Conservation (phyloP, 2,113 vertebrate genomes). For the Herpailurus yagouaroundi region DNA sequence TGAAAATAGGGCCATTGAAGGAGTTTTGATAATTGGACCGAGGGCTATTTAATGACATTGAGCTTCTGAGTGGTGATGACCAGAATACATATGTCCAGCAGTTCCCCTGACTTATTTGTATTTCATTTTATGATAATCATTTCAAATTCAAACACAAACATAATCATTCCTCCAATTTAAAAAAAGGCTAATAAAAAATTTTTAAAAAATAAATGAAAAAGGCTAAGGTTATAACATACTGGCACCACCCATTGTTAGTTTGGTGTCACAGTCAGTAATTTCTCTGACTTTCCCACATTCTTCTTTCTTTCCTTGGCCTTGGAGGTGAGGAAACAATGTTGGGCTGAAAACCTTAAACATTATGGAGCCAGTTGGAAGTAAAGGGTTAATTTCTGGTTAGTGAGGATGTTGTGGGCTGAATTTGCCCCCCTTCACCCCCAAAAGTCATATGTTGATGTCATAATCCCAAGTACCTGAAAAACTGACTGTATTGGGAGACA, state of each 20-base stretch:
- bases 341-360: neutral
- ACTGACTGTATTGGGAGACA: neutral
- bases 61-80: neutral
- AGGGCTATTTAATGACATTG: neutral
- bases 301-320: neutral
- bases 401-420: neutral
- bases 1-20: neutral
- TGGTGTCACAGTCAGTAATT: neutral
- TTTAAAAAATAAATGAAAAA: neutral
- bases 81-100: neutral
- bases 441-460: neutral
- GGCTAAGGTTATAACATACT: neutral
- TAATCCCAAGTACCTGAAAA: neutral
- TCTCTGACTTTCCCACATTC: neutral
- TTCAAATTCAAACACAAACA: neutral
- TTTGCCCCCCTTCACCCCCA: neutral
- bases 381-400: neutral
- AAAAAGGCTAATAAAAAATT: neutral
- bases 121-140: neutral
- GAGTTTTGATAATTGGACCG: neutral
- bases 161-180: neutral
- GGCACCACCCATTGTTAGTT: neutral
- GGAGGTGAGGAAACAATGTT: neutral
- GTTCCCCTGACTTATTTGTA: neutral
- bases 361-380: neutral